Base-by-base conservation (phyloP, 2,113 vertebrate species). In the Strix aluco region DNA sequence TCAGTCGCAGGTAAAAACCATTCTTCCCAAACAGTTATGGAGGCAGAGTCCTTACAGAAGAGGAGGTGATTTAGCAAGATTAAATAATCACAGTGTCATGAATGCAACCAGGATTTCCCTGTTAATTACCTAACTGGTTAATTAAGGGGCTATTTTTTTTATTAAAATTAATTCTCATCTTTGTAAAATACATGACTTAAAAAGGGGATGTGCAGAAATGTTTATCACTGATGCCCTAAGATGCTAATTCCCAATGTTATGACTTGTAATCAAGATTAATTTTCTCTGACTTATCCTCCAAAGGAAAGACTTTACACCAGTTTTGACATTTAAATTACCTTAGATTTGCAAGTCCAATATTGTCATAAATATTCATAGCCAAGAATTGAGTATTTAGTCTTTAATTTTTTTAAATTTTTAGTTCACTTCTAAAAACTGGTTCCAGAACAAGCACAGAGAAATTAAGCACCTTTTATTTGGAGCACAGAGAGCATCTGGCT, bases 331-430 rank as follows among this genome's bases (percentile, higher is more conserved):
- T 93, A 94, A 97, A 96, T 97, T 95, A 90, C 88, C 89, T 49
- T 62, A 67, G 83, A 95, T 97, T 96, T 98, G 95, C 96, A 97
- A 97, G 97, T 97, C 93, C 73, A 83, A 90, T 91, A 52, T 57
- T 34, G 2, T 22, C 65, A 91, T 97, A 97, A 94, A 98, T 97
- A 97, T 97, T 97, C 96, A 97, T 86, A 67, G 75, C 51, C 52
- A 63, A 87, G 26, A 18, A 67, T 23, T 6, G 13, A 89, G 42
- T 44, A 87, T 55, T 74, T 58, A 89, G 54, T 12, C 63, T 57
- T 77, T 57, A 57, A 14, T 71, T 78, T 62, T 58, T 67, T 75
- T 38, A 61, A 72, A 72, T 55, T 78, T 93, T 71, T 81, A 92
- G 94, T 92, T 83, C 80, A 70, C 73, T 52, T 29, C 75, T 58